Evolutionary conservation across 2,113 vertebrate genomes (phyloP).

Genomic region (Tympanuchus pallidicinctus): DNA sequence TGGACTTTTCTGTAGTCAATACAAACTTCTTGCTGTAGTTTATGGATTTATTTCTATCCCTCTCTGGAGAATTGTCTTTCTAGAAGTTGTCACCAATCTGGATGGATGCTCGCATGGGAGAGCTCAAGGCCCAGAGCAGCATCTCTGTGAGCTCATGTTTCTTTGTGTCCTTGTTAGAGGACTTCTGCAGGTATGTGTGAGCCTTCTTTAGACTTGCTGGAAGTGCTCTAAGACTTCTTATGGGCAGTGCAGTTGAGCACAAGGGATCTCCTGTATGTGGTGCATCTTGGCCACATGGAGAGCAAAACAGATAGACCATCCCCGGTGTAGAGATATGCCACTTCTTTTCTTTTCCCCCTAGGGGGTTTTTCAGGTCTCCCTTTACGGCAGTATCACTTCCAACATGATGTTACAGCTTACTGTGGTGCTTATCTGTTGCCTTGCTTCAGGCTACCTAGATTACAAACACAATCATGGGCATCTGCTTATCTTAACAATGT

Average conservation of each 20-base stretch:
- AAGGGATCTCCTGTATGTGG: fast-evolving
- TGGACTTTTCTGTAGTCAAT: neutral
- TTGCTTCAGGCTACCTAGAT: neutral
- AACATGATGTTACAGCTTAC: neutral
- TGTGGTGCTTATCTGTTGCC: neutral
- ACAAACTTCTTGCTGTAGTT: neutral
- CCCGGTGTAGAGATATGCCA: neutral
- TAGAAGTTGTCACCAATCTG: neutral
- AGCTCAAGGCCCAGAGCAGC: neutral
- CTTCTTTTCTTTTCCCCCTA: neutral
- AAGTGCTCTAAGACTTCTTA: neutral
- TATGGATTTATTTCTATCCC: neutral
- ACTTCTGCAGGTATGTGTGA: neutral
- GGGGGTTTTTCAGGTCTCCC: neutral
- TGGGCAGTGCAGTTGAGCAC: neutral
- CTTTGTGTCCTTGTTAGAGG: neutral
- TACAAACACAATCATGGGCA: neutral
- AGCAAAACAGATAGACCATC: neutral
- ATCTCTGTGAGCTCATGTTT: neutral
- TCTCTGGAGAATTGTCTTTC: neutral
- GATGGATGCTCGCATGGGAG: neutral
- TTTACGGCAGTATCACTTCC: neutral
- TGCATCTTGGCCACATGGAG: neutral
- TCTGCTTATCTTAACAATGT: neutral
- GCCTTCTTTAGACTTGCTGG: neutral